phyloP scores from a whole-genome alignment of 2,888 invertebrate species.

The Herminia tarsipennalis region DNA sequence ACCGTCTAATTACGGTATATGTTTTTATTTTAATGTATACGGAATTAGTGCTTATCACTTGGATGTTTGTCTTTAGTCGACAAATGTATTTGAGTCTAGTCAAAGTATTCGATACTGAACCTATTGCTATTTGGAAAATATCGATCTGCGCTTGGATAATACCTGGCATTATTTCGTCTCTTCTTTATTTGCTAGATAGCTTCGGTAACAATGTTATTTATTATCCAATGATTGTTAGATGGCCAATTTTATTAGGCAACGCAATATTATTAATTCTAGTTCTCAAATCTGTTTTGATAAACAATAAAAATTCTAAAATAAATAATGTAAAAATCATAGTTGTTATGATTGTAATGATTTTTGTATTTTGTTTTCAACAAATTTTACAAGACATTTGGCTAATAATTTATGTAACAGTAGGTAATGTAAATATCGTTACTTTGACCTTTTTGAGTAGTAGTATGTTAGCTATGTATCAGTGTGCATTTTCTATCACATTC shows the following conservation, averaged over 20 bases:
- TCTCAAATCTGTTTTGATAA: constrained; percentile 59
- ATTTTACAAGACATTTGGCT: constrained; percentile 61
- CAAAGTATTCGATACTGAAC: constrained; percentile 56
- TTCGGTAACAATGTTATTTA: constrained; percentile 27
- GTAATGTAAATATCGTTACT: constrained; percentile 23
- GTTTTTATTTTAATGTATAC: constrained; percentile 55
- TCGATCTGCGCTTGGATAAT: constrained; percentile 60
- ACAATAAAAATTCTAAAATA: constrained; percentile 50
- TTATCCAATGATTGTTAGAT: constrained; percentile 61
- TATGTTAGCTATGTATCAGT: constrained; percentile 65
- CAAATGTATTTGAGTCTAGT: constrained; percentile 71
- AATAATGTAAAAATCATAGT: constrained; percentile 58
- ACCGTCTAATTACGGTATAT: constrained; percentile 41
- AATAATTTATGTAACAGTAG: constrained; percentile 47
- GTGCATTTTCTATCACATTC: constrained; percentile 66
- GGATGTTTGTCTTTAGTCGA: constrained; percentile 74
- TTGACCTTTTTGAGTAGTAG: constrained; percentile 39
- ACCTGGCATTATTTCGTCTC: constrained; percentile 47
- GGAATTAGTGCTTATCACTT: constrained; percentile 62
- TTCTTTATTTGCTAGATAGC: constrained; percentile 34
- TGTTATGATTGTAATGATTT: constrained; percentile 66
- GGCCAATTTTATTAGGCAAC: constrained; percentile 67
- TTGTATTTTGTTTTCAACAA: constrained; percentile 71
- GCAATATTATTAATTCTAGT: constrained; percentile 59
- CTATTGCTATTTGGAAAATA: constrained; percentile 51